Evolutionary conservation across 1,140 invertebrate species (phyloP), one percentile per base, ranked within the genome.

Genomic region (Aphis gossypii): DNA sequence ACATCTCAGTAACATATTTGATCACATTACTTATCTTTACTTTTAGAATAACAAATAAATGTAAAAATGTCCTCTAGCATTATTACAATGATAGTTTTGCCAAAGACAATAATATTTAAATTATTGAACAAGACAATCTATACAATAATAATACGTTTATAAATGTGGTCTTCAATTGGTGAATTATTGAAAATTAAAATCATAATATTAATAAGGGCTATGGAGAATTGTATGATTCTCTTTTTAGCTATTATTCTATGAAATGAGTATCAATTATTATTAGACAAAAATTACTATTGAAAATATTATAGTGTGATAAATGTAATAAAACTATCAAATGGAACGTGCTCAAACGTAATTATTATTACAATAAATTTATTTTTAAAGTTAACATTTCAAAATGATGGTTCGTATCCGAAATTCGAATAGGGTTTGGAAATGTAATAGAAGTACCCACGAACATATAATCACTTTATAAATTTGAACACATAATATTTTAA

Each of bases 401-500:
- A 89, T 38, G 48, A 60, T 60, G 38, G 54, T 90, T 90, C n/a
- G 5, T 11, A 30, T 90, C 38, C 8, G 21, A 90, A 90, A 90
- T 38, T 38, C 25, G 44, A 38, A 54, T 35, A 88, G 21, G 30
- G 30, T 5, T 25, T 48, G 30, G 60, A 76, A 18, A 87, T 48
- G 25, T 60, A 23, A 9, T n/a, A 41, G 44, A 46, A 51, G 48
- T 51, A 23, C 87, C n/a, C 14, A 51, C 11, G 25, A 60, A 60
- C n/a, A 60, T n/a, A 38, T n/a, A 38, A 60, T 68, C 25, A 60
- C 25, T 60, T 90, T 38, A 68, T 44, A 60, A 90, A 60, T 90
- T 60, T 90, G 88, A 90, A 90, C 88, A 90, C 88, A 90, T 90
- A 56, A 90, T 56, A 90, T 90, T 54, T 35, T 76, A 35, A 86